These are phyloP conservation scores for Drosophila sproati DNA, from an alignment of 1,140 invertebrate genomes.

Conservation along the genomic window DNA sequence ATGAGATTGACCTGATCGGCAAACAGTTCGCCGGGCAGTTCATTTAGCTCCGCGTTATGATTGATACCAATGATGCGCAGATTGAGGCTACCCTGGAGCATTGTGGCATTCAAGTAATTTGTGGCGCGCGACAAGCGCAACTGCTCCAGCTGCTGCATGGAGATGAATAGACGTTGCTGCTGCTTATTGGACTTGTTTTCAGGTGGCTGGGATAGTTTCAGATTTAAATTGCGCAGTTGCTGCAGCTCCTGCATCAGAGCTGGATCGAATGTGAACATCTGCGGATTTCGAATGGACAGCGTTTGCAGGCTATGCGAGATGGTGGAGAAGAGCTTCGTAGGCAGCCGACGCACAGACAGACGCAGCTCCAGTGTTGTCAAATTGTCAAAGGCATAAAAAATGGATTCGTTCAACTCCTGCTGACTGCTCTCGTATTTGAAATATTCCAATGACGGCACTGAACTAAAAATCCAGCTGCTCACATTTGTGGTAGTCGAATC, in stretches of 20 bases:
- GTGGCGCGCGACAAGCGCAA: conserved; percentile 84
- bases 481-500: not conserved
- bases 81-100: conserved; percentile 86
- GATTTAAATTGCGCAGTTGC: conserved; percentile 57
- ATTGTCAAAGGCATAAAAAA: conserved; percentile 56
- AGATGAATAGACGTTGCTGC: conserved; percentile 48
- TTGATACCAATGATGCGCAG: conserved; percentile 86
- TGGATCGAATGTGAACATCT: conserved; percentile 44
- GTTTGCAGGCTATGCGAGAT: conserved; percentile 48
- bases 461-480: conserved; percentile 54
- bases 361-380: conserved; percentile 50
- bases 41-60: conserved; percentile 85
- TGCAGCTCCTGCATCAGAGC: conserved; percentile 46
- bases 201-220: conserved; percentile 24
- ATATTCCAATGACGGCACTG: conserved; percentile 42
- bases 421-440: conserved; percentile 60
- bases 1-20: conserved; percentile 86
- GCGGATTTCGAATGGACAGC: conserved; percentile 55
- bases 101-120: conserved; percentile 85
- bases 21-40: conserved; percentile 86
- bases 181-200: not conserved
- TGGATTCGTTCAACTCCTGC: conserved; percentile 36
- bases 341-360: conserved; percentile 43
- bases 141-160: conserved; percentile 84
- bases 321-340: conserved; percentile 40